Base-by-base conservation (phyloP, 2,797 vertebrate species). In the Cyprinodon diabolis region DNA sequence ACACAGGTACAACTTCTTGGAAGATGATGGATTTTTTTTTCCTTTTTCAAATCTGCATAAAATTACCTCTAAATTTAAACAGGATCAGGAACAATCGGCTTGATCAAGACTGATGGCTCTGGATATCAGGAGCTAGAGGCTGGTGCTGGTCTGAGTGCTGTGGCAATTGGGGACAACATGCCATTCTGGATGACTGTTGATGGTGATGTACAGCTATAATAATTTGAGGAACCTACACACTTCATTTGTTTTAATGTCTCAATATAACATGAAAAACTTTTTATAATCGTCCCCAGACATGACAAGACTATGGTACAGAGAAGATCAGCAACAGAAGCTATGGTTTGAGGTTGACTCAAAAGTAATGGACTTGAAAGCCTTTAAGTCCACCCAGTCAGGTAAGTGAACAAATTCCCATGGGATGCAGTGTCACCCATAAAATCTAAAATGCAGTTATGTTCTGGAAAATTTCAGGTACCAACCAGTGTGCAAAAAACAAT, bases 301-400 rank as follows among this genome's bases (percentile, higher is more conserved):
- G 62, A 92, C 92, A n/a, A 95, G 91, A 76, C 79, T 98, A 56
- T 98, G 97, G 97, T 95, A 95, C 77, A 94, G 90, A 74, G 95
- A 93, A 65, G 93, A 90, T 3, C 84, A 92, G 62, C 93, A 95
- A 35, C 89, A 82, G 0, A 94, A 93, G 72, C 62, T 94, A 84
- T 98, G 96, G 96, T 98, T 98, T 87, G 92, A 93, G 0, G 86
- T 96, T 48, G 88, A 93, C 43, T 89, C 94, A 13, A 84, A 94
- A 60, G 90, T 98, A 76, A 77, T 96, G 71, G 81, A 90, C 80
- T 82, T 99, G 62, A 97, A 94, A 89, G 94, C 95, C 4, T 97
- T 96, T 68, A 92, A 91, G 73, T 89, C 89, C 47, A 92, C 87
- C n/a, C 97, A 98, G 81, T 93, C 92, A 63, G 97, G 98, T 98